Evolutionary conservation across 2,113 vertebrate genomes (phyloP).

Genomic region (Passer montanus): DNA sequence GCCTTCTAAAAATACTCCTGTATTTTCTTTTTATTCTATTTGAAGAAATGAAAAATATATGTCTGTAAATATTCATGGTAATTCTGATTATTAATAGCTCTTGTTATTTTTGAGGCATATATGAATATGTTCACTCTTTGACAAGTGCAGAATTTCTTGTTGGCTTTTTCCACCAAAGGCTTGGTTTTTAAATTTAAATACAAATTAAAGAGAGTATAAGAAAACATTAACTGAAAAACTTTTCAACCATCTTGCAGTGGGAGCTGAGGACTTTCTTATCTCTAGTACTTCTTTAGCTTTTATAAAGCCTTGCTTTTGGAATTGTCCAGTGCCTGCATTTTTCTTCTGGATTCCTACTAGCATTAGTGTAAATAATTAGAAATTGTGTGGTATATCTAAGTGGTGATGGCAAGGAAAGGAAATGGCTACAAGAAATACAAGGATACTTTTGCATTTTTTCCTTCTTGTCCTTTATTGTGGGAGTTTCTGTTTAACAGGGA

Average conservation of each 20-base stretch:
- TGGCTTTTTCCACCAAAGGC: not conserved
- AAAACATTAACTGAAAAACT: not conserved
- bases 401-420: not conserved
- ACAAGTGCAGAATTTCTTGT: not conserved
- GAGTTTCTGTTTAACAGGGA: not conserved
- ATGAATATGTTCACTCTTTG: not conserved
- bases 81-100: not conserved
- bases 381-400: not conserved
- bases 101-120: not conserved
- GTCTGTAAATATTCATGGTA: not conserved
- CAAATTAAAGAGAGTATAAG: not conserved
- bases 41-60: not conserved
- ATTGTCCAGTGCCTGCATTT: not conserved
- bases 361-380: not conserved
- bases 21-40: not conserved
- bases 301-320: not conserved
- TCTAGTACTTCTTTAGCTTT: not conserved
- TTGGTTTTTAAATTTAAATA: not conserved
- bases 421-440: not conserved
- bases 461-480: not conserved
- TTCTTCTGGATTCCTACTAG: not conserved
- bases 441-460: not conserved
- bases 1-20: not conserved
- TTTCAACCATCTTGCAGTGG: not conserved
- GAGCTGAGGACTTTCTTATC: not conserved